Evolutionary conservation across 2,797 vertebrate genomes (phyloP), one percentile per base, ranked within the genome.

Genomic region (Sebastes nivosus): DNA sequence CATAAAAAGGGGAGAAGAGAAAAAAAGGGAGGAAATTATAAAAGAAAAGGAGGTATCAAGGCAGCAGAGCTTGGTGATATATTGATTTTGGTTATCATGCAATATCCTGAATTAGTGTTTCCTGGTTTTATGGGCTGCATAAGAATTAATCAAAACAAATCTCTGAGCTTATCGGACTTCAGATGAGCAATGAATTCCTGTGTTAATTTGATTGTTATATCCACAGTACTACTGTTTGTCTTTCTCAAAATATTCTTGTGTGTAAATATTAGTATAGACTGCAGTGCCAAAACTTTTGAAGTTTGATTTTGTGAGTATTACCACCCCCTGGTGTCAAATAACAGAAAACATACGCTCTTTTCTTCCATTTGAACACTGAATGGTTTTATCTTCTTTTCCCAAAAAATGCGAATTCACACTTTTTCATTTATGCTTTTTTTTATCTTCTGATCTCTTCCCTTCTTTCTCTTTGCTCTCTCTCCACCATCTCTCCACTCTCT

Each of bases 371-470:
- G 2, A n/a, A 14, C 46, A 57, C 57, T 9, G 2, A 8, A 68
- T 5, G 9, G 12, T 72, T 77, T 59, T 29, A 36, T 50, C 16
- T 46, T 27, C 10, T 52, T 73, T 58, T 11, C 25, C 24, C 1
- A 8, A 67, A 82, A 65, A 75, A 66, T 32, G 34, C 5, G 54
- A 54, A 60, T 58, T 76, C 24, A 46, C 2, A 32, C 18, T 63
- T 75, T 60, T 60, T 71, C 25, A 69, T 67, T 86, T 38, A 12
- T 32, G 16, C 16, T 59, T 72, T 69, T 67, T 67, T 22, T 66
- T 63, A 72, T 85, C 54, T 18, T 70, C 30, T 67, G 20, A 74
- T 80, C 67, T 64, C 50, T 38, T 2, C 12, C 4, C 5, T 57
- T 57, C 22, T 71, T 38, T 75, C 46, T 34, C 50, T 76, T 65